Base-by-base conservation (phyloP, 2,888 invertebrate species). In the Platycheirus rosarum region DNA sequence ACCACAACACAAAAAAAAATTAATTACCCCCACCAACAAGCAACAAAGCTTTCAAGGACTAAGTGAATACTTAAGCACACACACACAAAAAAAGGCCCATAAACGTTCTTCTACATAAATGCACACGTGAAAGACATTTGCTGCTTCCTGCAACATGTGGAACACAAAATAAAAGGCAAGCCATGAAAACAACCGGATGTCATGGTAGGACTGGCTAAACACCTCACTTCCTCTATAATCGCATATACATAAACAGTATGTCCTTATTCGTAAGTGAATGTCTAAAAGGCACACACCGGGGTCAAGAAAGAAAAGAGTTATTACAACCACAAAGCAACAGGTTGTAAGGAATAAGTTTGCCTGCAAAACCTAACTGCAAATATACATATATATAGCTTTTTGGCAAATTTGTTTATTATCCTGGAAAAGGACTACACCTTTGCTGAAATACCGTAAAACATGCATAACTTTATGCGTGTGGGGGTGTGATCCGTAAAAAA, bases 231-330 rank as follows among this genome's bases (percentile, higher is more conserved):
- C 68, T 23, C 20, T 20, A 20, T 20, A 26, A n/a, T n/a, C n/a
- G n/a, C n/a, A n/a, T n/a, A n/a, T n/a, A n/a, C n/a, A n/a, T n/a
- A n/a, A n/a, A n/a, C n/a, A n/a, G n/a, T 26, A 32, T 23, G 44
- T 60, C 9, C 14, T 55, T 35, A 20, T 42, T 53, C 51, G 4
- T 26, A 14, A 11, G 9, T 8, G 11, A n/a, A 16, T 11, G 32
- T 11, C 16, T 14, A 40, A 8, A 26, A 20, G 16, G 66, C 32
- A 51, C n/a, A 23, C 13, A 46, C 32, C 14, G 8, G 49, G 74
- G 55, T 62, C 63, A 69, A 63, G 55, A n/a, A 70, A 65, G n/a
- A 65, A 65, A 66, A 51, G 75, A 70, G 65, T 70, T 80, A 65
- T 42, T 60, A 60, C 57, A 37, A 13, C 20, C 37, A 18, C 8